Evolutionary conservation across 2,113 vertebrate genomes (phyloP), one percentile per base, ranked within the genome.

Genomic region (Bos javanicus): DNA sequence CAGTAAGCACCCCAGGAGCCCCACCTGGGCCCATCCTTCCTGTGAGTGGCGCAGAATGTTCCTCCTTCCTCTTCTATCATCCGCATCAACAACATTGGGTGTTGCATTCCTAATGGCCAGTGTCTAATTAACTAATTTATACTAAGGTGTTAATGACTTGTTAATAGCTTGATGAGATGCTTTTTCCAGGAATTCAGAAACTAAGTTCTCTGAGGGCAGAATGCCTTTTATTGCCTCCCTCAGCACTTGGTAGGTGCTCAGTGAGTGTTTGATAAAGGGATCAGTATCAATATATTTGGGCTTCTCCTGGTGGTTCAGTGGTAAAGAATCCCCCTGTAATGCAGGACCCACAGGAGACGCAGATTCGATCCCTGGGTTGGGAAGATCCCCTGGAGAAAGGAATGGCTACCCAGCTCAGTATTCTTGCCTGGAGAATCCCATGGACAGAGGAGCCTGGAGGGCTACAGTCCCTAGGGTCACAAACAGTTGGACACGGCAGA

Each of bases 1-100:
- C 48, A 50, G 28, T 50, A 80, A 52, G 46, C 56, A 95, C 7
- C 76, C 84, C 6, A 39, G n/a, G 48, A 62, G 16, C 59, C 67
- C 48, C 19, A 85, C 36, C 76, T 89, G 78, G 94, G 93, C 17
- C 91, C 96, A 94, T 94, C 97, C 96, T 97, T 98, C 97, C 97
- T 95, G 94, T 98, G 96, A 90, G 94, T 87, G 80, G 83, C 52
- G 60, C 64, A 57, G 43, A 59, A 12, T 36, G 39, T 64, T 48
- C 25, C 56, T 78, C 43, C 71, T 62, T 96, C 81, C 28, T 88
- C 82, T 96, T 17, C 95, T 74, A 39, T 87, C 60, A 60, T 59
- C 56, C 11, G n/a, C 92, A 96, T 85, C 97, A 98, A 88, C 95
- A 95, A 95, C 95, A 90, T 56, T 16, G 82, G 94, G 85, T 62